Base-by-base conservation (phyloP, 2,113 vertebrate species). In the Pseudorectes ferrugineus region DNA sequence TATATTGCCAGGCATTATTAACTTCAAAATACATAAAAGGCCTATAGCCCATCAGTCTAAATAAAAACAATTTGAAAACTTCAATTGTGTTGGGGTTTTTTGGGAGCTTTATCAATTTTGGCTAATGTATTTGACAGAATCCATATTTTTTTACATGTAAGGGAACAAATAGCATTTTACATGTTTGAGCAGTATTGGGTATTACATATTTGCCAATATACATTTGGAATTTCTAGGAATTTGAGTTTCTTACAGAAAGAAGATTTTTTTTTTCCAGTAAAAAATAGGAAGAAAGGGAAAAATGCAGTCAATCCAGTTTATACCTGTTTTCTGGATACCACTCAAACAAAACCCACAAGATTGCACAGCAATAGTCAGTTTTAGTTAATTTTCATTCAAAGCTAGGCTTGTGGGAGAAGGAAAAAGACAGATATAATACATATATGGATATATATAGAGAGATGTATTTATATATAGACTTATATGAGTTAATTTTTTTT, bases 1-100 rank as follows among this genome's bases (percentile, higher is more conserved):
- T 96, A 93, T 70, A 96, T 86, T 97, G 71, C 66, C 85, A 93
- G 49, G 63, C n/a, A 61, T 92, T 87, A 89, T 92, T 97, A 96
- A 92, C 68, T 94, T 96, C 68, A 96, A 86, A 90, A 89, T 88
- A 67, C 59, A 87, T 88, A 91, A 92, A 92, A 96, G 75, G 71
- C 36, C 29, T 78, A 36, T 25, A 93, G 48, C 38, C 16, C 51
- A 74, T 79, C 88, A 55, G 66, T 62, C 46, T 91, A 91, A 92
- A 93, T 49, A 45, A 93, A 80, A 83, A 24, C 19, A 91, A 80
- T 71, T 36, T 85, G 51, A 92, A 93, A 93, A 38, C 7, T 11
- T 90, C 57, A 46, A 0, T 43, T 92, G 33, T 65, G 35, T 73
- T 79, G 42, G 38, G 12, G 2, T 16, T 40, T 65, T 55, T 54